phyloP scores from a whole-genome alignment of 35 echinoderm and acorn worm genomes.

The Heliocidaris tuberculata region DNA sequence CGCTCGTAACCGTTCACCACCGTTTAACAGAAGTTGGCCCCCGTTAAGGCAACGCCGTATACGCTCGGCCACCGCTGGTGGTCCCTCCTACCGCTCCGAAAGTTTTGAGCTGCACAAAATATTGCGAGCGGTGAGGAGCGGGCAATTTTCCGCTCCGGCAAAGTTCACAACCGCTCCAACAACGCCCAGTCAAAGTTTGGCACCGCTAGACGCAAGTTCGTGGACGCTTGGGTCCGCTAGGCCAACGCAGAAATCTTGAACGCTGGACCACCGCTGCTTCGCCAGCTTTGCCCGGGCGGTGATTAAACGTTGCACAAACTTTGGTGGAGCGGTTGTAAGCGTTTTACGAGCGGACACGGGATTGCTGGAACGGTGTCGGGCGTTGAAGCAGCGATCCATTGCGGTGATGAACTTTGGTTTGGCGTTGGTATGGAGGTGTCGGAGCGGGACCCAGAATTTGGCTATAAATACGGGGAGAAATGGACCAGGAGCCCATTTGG shows the following conservation, averaged over 20 bases:
- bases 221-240: conserved; percentile 42
- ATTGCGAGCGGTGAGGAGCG: conserved; percentile 22
- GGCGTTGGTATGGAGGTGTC: conserved; percentile 40
- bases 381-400: conserved; percentile 41
- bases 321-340: conserved; percentile 32
- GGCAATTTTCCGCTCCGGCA: conserved; percentile 1
- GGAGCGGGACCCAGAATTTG: conserved; percentile 33
- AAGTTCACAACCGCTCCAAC: conserved; percentile 35
- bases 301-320: conserved; percentile 38
- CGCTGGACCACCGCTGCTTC: conserved; percentile 30
- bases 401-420: conserved; percentile 39
- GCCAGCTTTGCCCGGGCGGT: conserved; percentile 30
- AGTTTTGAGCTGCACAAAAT: conserved; percentile 19
- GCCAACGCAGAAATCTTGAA: conserved; percentile 39
- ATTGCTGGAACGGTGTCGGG: conserved; percentile 25
- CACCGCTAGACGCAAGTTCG: conserved; percentile 40
- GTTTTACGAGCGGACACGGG: conserved; percentile 39
- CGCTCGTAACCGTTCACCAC: conserved; percentile 25
- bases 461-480: no score
- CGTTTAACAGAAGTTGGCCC: conserved; percentile 19
- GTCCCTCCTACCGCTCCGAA: conserved; percentile 31
- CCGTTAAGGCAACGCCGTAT: conserved; percentile 13
- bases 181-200: conserved; percentile 43
- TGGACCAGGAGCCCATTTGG: no score
- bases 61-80: conserved; percentile 2